Evolutionary conservation across 2,888 invertebrate species (phyloP), one percentile per base, ranked within the genome.

Genomic region (Scaptomyza polygonia): DNA sequence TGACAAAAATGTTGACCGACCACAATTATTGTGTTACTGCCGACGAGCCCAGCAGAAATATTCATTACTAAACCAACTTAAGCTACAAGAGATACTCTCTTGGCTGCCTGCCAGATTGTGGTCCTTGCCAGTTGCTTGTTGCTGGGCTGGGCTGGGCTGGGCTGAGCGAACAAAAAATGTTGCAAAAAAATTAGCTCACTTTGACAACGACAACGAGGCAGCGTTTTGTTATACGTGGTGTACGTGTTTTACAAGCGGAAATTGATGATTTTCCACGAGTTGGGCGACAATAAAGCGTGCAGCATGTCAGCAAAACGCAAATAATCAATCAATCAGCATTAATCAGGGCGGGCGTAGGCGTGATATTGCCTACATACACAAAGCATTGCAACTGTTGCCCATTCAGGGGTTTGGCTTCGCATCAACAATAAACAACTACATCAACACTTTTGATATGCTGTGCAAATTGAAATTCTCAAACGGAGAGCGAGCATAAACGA

Each of bases 261-360:
- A 86, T 88, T 88, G 81, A 88, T 83, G 88, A 81, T 86, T 87
- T 86, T 81, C 72, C 81, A 75, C 68, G 76, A 57, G 75, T 72
- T 72, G 77, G 67, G 76, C 79, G 79, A 85, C 86, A 86, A 85
- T 84, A 86, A 83, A 83, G 81, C 83, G 76, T 74, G 80, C 83
- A 80, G 72, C 79, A 76, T 77, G 88, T 86, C 88, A 84, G 72
- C 82, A 82, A 73, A 88, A 82, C 86, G 88, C 80, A 85, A 88
- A 88, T 84, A 87, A 88, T 88, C 87, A 82, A 88, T 88, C 88
- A 87, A 88, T 88, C 88, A 88, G 72, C 86, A 87, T 88, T 88
- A 86, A 88, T 88, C 84, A 87, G 74, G 75, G 80, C 66, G 58
- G 51, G 64, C 29, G 48, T 56, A 57, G 52, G 67, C 45, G 44